These are phyloP conservation scores for Ceriagrion tenellum DNA, from an alignment of 2,888 invertebrate genomes.

Conservation along the genomic window DNA sequence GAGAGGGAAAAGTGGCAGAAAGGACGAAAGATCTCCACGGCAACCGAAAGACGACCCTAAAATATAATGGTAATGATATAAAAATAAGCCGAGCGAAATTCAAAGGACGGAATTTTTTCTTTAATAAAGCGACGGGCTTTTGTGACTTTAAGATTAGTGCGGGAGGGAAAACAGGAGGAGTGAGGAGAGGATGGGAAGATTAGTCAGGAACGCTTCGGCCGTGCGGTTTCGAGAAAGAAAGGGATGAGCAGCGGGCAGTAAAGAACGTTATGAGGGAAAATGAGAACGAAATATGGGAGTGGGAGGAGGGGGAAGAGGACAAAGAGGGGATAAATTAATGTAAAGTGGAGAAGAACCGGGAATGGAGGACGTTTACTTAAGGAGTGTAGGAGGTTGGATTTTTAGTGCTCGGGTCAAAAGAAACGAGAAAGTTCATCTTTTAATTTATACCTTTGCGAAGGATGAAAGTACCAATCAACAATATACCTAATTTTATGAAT, in stretches of 20 bases:
- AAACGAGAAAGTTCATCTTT: too few relatives aligned
- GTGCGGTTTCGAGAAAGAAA: not conserved
- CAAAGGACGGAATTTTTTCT: not conserved
- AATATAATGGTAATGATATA: not conserved
- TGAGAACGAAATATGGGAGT: not conserved
- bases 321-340: not conserved
- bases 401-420: too few relatives aligned
- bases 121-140: slow-evolving; percentile 1
- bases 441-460: too few relatives aligned
- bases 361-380: too few relatives aligned
- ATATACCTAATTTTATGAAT: too few relatives aligned
- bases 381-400: too few relatives aligned
- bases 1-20: too few relatives aligned
- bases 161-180: not conserved
- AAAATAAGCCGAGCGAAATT: not conserved
- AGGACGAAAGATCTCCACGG: not conserved
- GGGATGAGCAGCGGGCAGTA: not conserved
- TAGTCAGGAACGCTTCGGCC: not conserved
- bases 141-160: not conserved
- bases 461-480: too few relatives aligned
- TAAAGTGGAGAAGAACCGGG: not conserved
- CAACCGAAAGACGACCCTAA: not conserved
- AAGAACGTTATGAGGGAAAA: not conserved
- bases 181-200: not conserved
- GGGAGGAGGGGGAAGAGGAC: not conserved